Conservation (phyloP, 92 coral and sea anemone species). For the Porites rus region DNA sequence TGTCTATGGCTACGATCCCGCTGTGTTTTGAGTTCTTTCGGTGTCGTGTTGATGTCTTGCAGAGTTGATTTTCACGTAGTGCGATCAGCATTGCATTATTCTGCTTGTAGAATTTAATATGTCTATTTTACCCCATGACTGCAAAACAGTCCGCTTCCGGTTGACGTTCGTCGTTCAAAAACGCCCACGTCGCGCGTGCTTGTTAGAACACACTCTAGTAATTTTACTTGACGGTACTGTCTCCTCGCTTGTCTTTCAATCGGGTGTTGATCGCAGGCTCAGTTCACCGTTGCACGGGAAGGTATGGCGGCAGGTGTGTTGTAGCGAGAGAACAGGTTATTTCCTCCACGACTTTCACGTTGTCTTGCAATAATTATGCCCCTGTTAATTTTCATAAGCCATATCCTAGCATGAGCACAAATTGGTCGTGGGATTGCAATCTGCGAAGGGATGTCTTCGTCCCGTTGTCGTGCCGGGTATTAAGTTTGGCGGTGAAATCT, state of each 20-base stretch:
- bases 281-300: neutral
- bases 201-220: neutral
- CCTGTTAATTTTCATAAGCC: slow-evolving; percentile 28
- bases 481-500: slow-evolving; percentile 52
- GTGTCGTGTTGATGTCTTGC: too few relatives aligned
- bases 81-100: too few relatives aligned
- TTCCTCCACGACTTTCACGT: slow-evolving; percentile 38
- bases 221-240: neutral
- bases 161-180: too few relatives aligned
- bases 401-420: slow-evolving; percentile 52
- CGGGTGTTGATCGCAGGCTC: slow-evolving; percentile 33
- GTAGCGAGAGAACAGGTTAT: slow-evolving; percentile 24
- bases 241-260: neutral
- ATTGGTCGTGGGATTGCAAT: slow-evolving; percentile 34
- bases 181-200: too few relatives aligned
- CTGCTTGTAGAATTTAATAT: too few relatives aligned
- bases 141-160: too few relatives aligned
- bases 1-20: too few relatives aligned
- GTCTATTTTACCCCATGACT: too few relatives aligned
- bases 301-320: slow-evolving; percentile 52
- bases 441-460: slow-evolving; percentile 34
- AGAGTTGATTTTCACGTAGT: too few relatives aligned
- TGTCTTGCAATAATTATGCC: slow-evolving; percentile 37
- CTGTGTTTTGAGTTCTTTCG: too few relatives aligned
- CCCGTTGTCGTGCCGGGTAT: slow-evolving; percentile 26